Percentiles rank a stretch among this genome's conserved stretches.
Conservation (phyloP, 1,140 invertebrate species). For the Hyles euphorbiae region DNA sequence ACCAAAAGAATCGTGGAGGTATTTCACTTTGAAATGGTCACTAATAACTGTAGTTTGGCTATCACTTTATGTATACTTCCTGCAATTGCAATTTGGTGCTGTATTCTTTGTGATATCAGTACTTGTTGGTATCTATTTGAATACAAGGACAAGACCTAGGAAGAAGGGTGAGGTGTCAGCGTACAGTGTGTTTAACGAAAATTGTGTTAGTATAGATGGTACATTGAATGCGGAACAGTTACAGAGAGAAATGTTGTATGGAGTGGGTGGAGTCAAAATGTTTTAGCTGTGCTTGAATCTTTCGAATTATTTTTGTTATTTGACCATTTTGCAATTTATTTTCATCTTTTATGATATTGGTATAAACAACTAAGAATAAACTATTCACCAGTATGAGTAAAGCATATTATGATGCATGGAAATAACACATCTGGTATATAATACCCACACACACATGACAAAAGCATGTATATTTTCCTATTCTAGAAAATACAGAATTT, state of each 20-base stretch:
- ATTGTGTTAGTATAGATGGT: slow-evolving; percentile 94
- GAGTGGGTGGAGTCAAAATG: slow-evolving; percentile 50
- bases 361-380: no score
- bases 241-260: slow-evolving; percentile 88
- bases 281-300: neutral
- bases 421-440: no score
- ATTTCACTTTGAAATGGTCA: slow-evolving; percentile 53
- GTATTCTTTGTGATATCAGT: slow-evolving; percentile 90
- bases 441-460: no score
- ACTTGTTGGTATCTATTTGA: slow-evolving; percentile 88
- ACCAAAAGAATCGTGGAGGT: slow-evolving; percentile 46
- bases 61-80: slow-evolving; percentile 50
- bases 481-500: no score
- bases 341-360: no score
- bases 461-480: no score
- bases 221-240: slow-evolving; percentile 97
- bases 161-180: slow-evolving; percentile 89
- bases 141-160: slow-evolving; percentile 85
- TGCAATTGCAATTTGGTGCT: slow-evolving; percentile 91
- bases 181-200: slow-evolving; percentile 98
- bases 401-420: no score
- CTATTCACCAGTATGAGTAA: no score
- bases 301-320: no score
- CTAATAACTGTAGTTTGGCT: slow-evolving; percentile 55
- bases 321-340: no score